Evolutionary conservation across 2,113 vertebrate genomes (phyloP), one percentile per base, ranked within the genome.

Genomic region (Azemiops feae): DNA sequence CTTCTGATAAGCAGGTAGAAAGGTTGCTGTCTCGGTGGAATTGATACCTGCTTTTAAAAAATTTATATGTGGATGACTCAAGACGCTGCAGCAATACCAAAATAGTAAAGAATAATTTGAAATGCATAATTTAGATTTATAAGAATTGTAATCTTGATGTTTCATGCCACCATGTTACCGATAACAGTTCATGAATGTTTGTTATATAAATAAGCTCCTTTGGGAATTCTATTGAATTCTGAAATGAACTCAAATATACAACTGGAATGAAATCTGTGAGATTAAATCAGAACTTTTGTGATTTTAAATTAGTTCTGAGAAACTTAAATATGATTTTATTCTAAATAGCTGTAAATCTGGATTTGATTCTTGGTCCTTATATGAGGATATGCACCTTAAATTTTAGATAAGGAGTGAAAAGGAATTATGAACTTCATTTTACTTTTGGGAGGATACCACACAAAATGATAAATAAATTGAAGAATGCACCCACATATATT

Each of bases 1-100:
- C 74, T 85, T 91, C 30, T 91, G 90, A 91, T 85, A 91, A 91
- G 23, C 53, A 85, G 53, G 69, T 43, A 55, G 74, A 52, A 85
- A 85, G 25, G 90, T 43, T 45, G 34, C 74, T n/a, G 20, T 85
- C 74, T 85, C 64, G 3, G 47, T 60, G 89, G 57, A 23, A 47
- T 69, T 69, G 43, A 20, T 64, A 47, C 10, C 5, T 43, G n/a
- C 43, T 43, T 9, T 20, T 34, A 53, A n/a, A 91, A n/a, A 25
- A 25, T 34, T 1, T 52, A 87, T 18, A 69, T 16, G 9, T 90
- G 52, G 53, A 43, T 91, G 53, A 45, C 25, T n/a, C 23, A 39
- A 69, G 60, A 90, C 20, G 23, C 3, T 74, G 30, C 34, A 52
- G 45, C 4, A 74, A 52, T 47, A 64, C 30, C 9, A 50, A 30